Base-by-base conservation (phyloP, 2,888 invertebrate species). In the Agriotes lineatus region DNA sequence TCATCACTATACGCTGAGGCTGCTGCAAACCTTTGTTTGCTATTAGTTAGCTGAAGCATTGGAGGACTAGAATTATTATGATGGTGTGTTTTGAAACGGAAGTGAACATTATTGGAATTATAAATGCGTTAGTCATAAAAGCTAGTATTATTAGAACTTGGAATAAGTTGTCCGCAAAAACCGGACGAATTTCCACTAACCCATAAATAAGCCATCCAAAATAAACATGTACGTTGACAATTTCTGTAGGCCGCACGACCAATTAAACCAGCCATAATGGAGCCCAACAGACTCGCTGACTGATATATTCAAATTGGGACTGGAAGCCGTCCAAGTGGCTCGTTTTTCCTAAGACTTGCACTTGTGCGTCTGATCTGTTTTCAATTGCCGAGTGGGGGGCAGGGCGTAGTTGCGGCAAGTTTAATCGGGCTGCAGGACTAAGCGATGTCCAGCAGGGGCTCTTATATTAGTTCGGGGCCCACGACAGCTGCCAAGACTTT, bases 291-390 rank as follows among this genome's bases (percentile, higher is more conserved):
- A 62, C 50, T 58, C 57, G 61, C 58, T 50, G 62, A 67, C 57
- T 67, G 67, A 69, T 63, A 69, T 69, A 69, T 50, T 45, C 59
- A 42, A 33, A 64, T 64, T 69, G 37, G 54, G 54, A 64, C 64
- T 69, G 69, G 69, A 64, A 60, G 16, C 10, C 16, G 25, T 64
- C 69, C 69, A 69, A 69, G 37, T 30, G 42, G 42, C 19, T 35
- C 33, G 44, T 63, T 68, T n/a, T 58, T 59, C 59, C 6, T 54
- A 54, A 54, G 35, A 35, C 12, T 6, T 12, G 30, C 30, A 33
- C 16, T 9, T 16, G 7, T 19, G 5, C 19, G 16, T 54, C 35
- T 6, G 18, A 54, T 35, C 37, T 54, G 54, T 18, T 37, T 54
- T 18, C 35, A 54, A 54, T 54, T 37, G 54, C 12, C n/a, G 35